Percentiles rank a stretch among this genome's conserved stretches.
Conservation (phyloP, 1,140 invertebrate genomes). For the Aphidius gifuensis region DNA sequence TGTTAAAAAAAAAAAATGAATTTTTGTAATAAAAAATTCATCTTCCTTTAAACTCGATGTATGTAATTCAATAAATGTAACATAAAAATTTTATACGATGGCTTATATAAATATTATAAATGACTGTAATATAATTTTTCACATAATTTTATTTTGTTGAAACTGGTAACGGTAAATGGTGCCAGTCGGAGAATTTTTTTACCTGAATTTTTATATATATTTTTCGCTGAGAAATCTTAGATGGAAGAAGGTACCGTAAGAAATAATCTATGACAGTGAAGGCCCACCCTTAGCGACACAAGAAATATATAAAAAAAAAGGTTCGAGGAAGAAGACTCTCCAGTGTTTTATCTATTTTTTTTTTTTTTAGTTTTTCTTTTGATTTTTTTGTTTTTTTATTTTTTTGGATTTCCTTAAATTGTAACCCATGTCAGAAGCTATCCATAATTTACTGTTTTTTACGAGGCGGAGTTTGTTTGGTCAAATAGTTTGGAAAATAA, state of each 20-base stretch:
- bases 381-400: too few relatives aligned
- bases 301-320: conserved; percentile 13
- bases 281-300: background rate
- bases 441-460: conserved; percentile 36
- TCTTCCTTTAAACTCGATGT: background rate
- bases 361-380: too few relatives aligned
- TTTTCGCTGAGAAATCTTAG: too few relatives aligned
- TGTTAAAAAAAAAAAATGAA: too few relatives aligned
- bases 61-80: too few relatives aligned
- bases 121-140: background rate
- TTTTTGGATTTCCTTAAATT: conserved; percentile 17
- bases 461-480: conserved; percentile 26
- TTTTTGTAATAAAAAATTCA: background rate
- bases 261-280: background rate
- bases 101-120: background rate
- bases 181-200: conserved; percentile 5
- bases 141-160: background rate
- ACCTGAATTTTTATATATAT: conserved; percentile 7
- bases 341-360: conserved; percentile 6
- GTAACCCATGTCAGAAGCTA: conserved; percentile 25
- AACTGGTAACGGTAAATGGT: conserved; percentile 3
- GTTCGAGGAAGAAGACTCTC: conserved; percentile 19
- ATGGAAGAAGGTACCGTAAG: too few relatives aligned
- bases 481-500: conserved; percentile 36
- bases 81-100: too few relatives aligned